Conservation (phyloP, 2,797 vertebrate species). For the Okamejei kenojei region DNA sequence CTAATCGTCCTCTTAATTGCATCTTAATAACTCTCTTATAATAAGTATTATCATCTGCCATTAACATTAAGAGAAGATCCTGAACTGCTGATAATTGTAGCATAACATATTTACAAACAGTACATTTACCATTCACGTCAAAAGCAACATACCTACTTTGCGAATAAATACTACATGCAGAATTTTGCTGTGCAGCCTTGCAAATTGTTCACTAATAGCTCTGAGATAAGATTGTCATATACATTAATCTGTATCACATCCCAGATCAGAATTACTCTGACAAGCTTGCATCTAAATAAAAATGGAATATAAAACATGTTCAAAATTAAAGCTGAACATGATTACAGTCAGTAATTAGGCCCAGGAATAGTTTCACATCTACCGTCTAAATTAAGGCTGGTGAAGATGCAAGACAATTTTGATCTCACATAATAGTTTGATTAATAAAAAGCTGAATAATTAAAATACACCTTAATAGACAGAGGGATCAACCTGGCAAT, state of each 20-base stretch:
- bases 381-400: not conserved
- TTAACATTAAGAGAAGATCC: not conserved
- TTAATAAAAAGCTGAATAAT: too few relatives aligned
- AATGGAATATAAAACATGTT: not conserved
- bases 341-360: not conserved
- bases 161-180: not conserved
- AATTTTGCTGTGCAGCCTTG: not conserved
- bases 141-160: not conserved
- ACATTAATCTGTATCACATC: not conserved
- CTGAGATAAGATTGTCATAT: not conserved
- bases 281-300: not conserved
- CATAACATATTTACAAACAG: not conserved
- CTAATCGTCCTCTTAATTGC: not conserved
- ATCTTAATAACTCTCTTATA: slow-evolving; percentile 12
- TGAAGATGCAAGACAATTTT: not conserved
- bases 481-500: not conserved
- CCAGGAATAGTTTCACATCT: not conserved
- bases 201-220: slow-evolving; percentile 2
- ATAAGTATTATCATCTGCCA: not conserved
- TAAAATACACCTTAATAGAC: not conserved
- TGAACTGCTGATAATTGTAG: slow-evolving; percentile 12
- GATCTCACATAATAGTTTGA: not conserved
- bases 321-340: not conserved
- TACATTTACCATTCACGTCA: not conserved
- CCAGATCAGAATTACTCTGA: not conserved